These are phyloP conservation scores for Chlorops oryzae DNA, from an alignment of 1,140 invertebrate species.

Conservation along the genomic window DNA sequence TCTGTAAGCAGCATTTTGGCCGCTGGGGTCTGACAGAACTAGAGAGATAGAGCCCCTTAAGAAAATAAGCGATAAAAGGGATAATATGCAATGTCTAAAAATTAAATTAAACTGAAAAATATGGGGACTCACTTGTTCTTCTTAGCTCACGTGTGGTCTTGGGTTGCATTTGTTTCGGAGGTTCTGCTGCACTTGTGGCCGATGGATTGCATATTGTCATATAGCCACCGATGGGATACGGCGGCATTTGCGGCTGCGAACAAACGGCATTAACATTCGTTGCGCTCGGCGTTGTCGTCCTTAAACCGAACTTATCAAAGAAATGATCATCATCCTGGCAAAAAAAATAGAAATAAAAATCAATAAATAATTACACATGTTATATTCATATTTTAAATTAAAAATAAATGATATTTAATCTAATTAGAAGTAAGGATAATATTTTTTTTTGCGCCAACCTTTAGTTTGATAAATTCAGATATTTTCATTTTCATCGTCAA, in stretches of 20 bases:
- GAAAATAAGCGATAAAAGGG: slow-evolving; percentile 11
- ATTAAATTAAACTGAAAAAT: slow-evolving; percentile 12
- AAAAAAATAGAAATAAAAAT: neutral
- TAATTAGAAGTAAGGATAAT: too few species aligned
- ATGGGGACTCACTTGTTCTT: slow-evolving; percentile 43
- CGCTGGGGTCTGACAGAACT: neutral
- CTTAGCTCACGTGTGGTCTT: slow-evolving; percentile 16
- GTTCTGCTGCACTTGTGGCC: slow-evolving; percentile 22
- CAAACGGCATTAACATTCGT: slow-evolving; percentile 32
- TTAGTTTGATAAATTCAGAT: too few species aligned
- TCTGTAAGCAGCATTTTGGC: neutral
- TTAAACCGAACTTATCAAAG: slow-evolving; percentile 33
- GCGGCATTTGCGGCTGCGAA: slow-evolving; percentile 45
- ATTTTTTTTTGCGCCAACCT: too few species aligned
- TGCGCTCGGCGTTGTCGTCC: slow-evolving; percentile 14
- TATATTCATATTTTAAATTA: too few species aligned
- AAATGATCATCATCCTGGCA: slow-evolving; percentile 39
- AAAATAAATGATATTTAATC: too few species aligned
- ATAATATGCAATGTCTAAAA: slow-evolving; percentile 13
- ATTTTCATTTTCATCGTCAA: too few species aligned
- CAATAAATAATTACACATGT: too few species aligned
- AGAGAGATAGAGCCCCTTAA: neutral
- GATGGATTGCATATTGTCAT: slow-evolving; percentile 24
- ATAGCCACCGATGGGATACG: slow-evolving; percentile 43
- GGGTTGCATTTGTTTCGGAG: slow-evolving; percentile 16